phyloP scores from a whole-genome alignment of 1,140 invertebrate genomes.

The Coelopa frigida region DNA sequence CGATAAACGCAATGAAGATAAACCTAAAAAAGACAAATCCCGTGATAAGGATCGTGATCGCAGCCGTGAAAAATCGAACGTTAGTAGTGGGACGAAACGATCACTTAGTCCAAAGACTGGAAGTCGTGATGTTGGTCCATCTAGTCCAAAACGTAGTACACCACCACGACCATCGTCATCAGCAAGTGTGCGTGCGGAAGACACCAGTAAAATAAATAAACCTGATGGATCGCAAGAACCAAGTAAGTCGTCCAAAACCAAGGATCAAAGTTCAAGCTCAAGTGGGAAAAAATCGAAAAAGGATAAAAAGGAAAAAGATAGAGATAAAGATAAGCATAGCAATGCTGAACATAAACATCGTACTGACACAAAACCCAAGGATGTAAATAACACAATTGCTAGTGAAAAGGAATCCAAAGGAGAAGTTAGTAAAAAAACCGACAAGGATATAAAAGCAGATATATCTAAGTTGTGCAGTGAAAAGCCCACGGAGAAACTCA shows the following conservation, averaged over 20 bases:
- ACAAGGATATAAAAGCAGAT: slow-evolving; percentile 9
- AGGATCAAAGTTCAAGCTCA: slow-evolving; percentile 35
- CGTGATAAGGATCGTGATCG: slow-evolving; percentile 55
- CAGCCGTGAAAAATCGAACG: slow-evolving; percentile 50
- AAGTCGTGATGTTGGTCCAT: slow-evolving; percentile 2
- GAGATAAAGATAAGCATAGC: slow-evolving; percentile 11
- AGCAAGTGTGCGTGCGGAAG: slow-evolving; percentile 10
- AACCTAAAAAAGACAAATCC: slow-evolving; percentile 56
- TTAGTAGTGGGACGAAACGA: slow-evolving; percentile 47
- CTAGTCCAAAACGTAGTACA: slow-evolving; percentile 23
- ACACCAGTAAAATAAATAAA: slow-evolving; percentile 6
- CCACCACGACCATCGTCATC: slow-evolving; percentile 11
- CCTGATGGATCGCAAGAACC: slow-evolving; percentile 6
- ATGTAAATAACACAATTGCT: slow-evolving; percentile 14
- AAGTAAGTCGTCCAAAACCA: background rate
- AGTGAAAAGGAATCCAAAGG: slow-evolving; percentile 2
- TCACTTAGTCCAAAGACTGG: slow-evolving; percentile 49
- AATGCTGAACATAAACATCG: slow-evolving; percentile 18
- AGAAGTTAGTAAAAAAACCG: slow-evolving; percentile 6
- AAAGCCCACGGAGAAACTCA: background rate
- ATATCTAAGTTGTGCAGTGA: background rate
- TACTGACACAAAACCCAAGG: slow-evolving; percentile 19
- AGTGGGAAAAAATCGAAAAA: slow-evolving; percentile 48
- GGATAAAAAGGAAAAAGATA: slow-evolving; percentile 47
- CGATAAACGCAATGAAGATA: slow-evolving; percentile 56